Evolutionary conservation across 2,113 vertebrate genomes (phyloP), one percentile per base, ranked within the genome.

Genomic region (Amblyopsis rosae): DNA sequence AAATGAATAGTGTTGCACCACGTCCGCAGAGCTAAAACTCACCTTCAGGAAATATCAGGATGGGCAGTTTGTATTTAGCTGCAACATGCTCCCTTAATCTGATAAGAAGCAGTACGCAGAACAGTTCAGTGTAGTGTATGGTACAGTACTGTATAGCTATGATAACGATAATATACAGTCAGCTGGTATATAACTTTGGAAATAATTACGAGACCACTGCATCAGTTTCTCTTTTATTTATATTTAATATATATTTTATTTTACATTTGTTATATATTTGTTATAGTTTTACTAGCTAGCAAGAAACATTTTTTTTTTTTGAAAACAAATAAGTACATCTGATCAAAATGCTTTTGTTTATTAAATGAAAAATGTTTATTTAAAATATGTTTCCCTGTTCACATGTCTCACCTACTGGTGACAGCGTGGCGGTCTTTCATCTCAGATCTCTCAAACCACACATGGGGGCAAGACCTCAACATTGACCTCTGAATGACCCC

Each of bases 1-100:
- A 58, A 16, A 17, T 63, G 12, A 15, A 26, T 26, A 5, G 0
- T 45, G n/a, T n/a, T 6, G 3, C 59, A 26, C 16, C 56, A 10
- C 1, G 0, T 53, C 15, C 47, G 33, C 57, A 48, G 17, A 0
- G 26, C 33, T 17, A 15, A 62, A 19, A 59, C 93, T 92, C 91
- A 98, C 97, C 97, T 94, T 99, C 97, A 75, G 97, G 97, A 76
- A 99, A 99, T 72, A 99, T 98, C 77, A 99, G 85, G 77, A 99
- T 98, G 0, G 97, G 97, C 56, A 96, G 91, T 83, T 98, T 98
- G 84, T 86, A 94, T 89, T 91, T 95, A 65, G 95, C 94, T 0
- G 93, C 90, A 15, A 97, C 85, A 1, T 99, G 96, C 87, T 95
- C 94, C 81, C 66, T 93, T 32, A 99, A 87, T 76, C 96, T 98